Evolutionary conservation across 1,140 invertebrate species (phyloP), one percentile per base, ranked within the genome.

Genomic region (Pseudobourletiella spinata): DNA sequence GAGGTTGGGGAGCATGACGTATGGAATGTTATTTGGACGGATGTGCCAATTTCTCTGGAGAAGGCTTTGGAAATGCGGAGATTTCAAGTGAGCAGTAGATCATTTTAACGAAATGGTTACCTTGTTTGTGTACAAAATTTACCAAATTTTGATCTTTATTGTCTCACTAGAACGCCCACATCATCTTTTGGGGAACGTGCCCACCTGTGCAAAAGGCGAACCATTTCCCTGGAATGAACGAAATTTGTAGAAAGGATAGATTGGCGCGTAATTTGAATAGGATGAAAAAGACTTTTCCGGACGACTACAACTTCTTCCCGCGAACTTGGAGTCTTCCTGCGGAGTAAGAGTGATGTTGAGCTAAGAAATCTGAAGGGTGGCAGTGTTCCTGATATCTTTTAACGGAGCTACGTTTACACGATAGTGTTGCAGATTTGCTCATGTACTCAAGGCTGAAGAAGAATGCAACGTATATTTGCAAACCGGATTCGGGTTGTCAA

Each of bases 261-360:
- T 75, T 93, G 6, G 87, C 89, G 6, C 75, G 87, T 57, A 92
- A 92, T 74, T 78, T 93, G 51, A 91, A 89, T 74, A 80, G 89
- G 61, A 91, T 93, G 89, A 76, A 83, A 51, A 86, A 88, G 75
- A 72, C 87, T 26, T 93, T 88, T 75, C 89, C 89, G 0, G 85
- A 87, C 69, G 89, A 92, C 59, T 95, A 93, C 73, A 88, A 86
- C 71, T 89, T 94, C 74, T 94, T 90, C 74, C 91, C 91, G 2
- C 89, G 87, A 78, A 90, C 89, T n/a, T 95, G 90, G 89, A 89
- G 87, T 76, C 80, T 95, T 59, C 91, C 91, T 39, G 84, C 87
- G n/a, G 90, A 93, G 86, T 89, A 79, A 82, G 26, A 18, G 39
- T 14, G 20, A 28, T 54, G 46, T 25, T 48, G 22, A 18, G 18